These are phyloP conservation scores for Galeruca laticollis DNA, from an alignment of 2,888 invertebrate genomes.

Conservation along the genomic window DNA sequence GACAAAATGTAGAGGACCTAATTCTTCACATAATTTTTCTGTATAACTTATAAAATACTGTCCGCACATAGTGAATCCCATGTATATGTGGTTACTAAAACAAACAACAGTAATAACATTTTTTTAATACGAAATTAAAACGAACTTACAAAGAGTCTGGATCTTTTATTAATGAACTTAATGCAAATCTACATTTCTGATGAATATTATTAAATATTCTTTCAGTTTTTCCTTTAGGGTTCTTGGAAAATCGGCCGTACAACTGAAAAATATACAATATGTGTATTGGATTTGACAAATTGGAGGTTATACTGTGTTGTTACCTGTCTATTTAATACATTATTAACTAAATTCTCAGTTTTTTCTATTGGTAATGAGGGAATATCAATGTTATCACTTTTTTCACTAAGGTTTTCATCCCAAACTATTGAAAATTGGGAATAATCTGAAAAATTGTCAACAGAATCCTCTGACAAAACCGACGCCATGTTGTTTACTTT, in stretches of 20 bases:
- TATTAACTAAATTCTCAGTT: slow-evolving; percentile 53
- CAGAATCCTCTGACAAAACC: slow-evolving; percentile 55
- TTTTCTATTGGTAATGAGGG: slow-evolving; percentile 42
- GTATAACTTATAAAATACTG: slow-evolving; percentile 91
- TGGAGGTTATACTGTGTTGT: slow-evolving; percentile 55
- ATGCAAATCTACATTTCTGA: slow-evolving; percentile 60
- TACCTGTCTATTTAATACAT: slow-evolving; percentile 59
- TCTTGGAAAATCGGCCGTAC: slow-evolving; percentile 63
- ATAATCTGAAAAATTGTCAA: slow-evolving; percentile 57
- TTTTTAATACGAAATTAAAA: background rate
- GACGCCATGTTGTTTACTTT: slow-evolving; percentile 59
- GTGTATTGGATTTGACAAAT: slow-evolving; percentile 47
- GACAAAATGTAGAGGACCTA: slow-evolving; percentile 50
- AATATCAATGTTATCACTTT: slow-evolving; percentile 44
- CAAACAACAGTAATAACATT: slow-evolving; percentile 20
- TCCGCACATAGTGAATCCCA: slow-evolving; percentile 96
- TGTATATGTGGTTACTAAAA: slow-evolving; percentile 88
- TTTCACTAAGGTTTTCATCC: slow-evolving; percentile 49
- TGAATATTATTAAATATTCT: slow-evolving; percentile 63
- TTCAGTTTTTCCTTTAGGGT: slow-evolving; percentile 64
- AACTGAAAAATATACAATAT: slow-evolving; percentile 57
- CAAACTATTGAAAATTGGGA: slow-evolving; percentile 54
- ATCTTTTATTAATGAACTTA: slow-evolving; percentile 55
- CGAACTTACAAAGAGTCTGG: slow-evolving; percentile 58
- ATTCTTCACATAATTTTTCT: slow-evolving; percentile 56